phyloP scores from a whole-genome alignment of 2,888 invertebrate species.

The Omphaloscelis lunosa region DNA sequence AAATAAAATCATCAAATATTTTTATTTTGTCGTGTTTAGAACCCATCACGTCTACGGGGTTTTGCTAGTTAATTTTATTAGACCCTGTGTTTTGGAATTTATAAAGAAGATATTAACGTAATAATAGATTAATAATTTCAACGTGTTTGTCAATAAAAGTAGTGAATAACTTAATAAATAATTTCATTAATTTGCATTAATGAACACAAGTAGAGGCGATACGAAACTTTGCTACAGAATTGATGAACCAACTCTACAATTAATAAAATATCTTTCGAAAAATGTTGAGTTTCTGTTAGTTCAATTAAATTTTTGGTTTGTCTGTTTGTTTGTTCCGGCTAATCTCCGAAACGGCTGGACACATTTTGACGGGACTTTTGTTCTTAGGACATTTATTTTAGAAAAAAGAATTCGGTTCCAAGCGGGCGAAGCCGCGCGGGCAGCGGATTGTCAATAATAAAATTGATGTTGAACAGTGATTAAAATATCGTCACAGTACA shows the following conservation, averaged over 20 bases:
- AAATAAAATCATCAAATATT: too few species aligned
- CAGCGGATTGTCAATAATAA: background rate
- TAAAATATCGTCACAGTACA: background rate
- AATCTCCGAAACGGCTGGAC: too few species aligned
- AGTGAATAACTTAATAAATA: conserved; percentile 6
- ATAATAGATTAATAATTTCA: too few species aligned
- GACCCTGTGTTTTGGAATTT: background rate
- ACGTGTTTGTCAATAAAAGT: conserved; percentile 1
- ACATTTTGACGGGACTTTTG: too few species aligned
- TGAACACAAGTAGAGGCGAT: background rate
- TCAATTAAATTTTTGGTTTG: background rate
- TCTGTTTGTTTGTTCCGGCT: too few species aligned
- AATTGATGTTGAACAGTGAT: background rate
- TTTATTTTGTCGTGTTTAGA: too few species aligned
- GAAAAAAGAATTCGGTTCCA: too few species aligned
- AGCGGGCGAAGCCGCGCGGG: too few species aligned
- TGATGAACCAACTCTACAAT: background rate
- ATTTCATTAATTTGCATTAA: conserved; percentile 12
- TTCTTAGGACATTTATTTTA: too few species aligned
- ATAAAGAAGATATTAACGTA: background rate
- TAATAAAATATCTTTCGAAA: background rate
- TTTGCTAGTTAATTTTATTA: background rate
- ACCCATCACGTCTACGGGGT: too few species aligned
- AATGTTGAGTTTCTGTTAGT: background rate
- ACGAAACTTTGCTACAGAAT: background rate